Conservation (phyloP, 2,888 invertebrate species). For the Mongoloraphidia duomilia region DNA sequence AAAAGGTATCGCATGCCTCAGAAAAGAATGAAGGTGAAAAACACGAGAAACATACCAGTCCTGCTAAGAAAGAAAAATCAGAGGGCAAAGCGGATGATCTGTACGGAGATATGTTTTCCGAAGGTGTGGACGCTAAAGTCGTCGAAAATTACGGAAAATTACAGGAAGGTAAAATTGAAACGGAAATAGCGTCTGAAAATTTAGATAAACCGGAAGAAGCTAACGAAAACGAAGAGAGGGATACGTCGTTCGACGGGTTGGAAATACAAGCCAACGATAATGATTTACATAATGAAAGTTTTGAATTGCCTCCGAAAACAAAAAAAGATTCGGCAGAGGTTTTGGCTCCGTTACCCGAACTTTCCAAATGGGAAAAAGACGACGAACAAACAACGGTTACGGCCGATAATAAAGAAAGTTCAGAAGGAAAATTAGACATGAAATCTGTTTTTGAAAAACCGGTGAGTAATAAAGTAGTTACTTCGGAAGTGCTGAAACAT, state of each 20-base stretch:
- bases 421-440: slow-evolving; percentile 25
- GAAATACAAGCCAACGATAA: slow-evolving; percentile 43
- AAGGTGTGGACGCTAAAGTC: slow-evolving; percentile 40
- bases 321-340: slow-evolving; percentile 37
- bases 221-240: slow-evolving; percentile 31
- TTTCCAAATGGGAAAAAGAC: slow-evolving; percentile 82
- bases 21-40: slow-evolving; percentile 28
- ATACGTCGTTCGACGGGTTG: slow-evolving; percentile 39
- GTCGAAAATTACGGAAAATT: slow-evolving; percentile 40
- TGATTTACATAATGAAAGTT: slow-evolving; percentile 36
- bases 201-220: slow-evolving; percentile 11
- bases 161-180: slow-evolving; percentile 21
- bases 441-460: slow-evolving; percentile 33
- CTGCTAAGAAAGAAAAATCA: slow-evolving; percentile 21
- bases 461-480: slow-evolving; percentile 45
- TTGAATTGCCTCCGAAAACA: slow-evolving; percentile 21
- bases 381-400: slow-evolving; percentile 33
- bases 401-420: slow-evolving; percentile 33
- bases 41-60: slow-evolving; percentile 29
- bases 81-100: slow-evolving; percentile 25
- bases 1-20: slow-evolving; percentile 23
- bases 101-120: slow-evolving; percentile 38
- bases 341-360: slow-evolving; percentile 58
- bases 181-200: slow-evolving; percentile 13
- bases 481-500: slow-evolving; percentile 75